These are phyloP conservation scores for Pteria penguin DNA, from an alignment of 2,888 invertebrate species.

Conservation along the genomic window DNA sequence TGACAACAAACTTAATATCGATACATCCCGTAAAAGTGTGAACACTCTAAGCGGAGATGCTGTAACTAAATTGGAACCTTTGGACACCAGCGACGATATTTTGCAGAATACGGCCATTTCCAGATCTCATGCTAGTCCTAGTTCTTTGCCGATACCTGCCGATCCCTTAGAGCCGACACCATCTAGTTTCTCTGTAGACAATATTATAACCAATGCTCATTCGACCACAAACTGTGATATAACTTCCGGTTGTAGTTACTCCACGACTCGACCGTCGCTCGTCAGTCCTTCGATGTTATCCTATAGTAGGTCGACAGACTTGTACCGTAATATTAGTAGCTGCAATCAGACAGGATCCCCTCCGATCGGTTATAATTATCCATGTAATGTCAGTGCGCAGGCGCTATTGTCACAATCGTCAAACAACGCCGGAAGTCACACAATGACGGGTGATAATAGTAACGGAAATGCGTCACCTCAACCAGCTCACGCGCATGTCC, in stretches of 20 bases:
- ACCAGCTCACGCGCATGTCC: slow-evolving; percentile 57
- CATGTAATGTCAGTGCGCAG: slow-evolving; percentile 60
- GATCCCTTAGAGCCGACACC: slow-evolving; percentile 63
- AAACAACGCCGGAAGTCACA: slow-evolving; percentile 19
- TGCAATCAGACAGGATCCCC: slow-evolving; percentile 60
- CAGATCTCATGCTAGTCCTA: slow-evolving; percentile 56
- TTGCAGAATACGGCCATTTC: slow-evolving; percentile 23
- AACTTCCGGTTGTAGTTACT: slow-evolving; percentile 53
- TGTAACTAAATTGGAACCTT: slow-evolving; percentile 69
- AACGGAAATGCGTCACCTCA: slow-evolving; percentile 58
- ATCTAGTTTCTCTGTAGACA: slow-evolving; percentile 74
- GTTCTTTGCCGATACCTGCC: slow-evolving; percentile 66
- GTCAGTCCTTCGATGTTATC: slow-evolving; percentile 69
- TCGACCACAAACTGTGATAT: slow-evolving; percentile 57
- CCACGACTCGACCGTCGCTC: slow-evolving; percentile 60
- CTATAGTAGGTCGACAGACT: slow-evolving; percentile 63
- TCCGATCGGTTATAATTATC: slow-evolving; percentile 59
- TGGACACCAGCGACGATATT: slow-evolving; percentile 66
- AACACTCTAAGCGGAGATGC: slow-evolving; percentile 29
- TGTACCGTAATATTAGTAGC: slow-evolving; percentile 65
- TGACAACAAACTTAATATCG: slow-evolving; percentile 40
- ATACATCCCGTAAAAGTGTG: slow-evolving; percentile 31
- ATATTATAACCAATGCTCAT: slow-evolving; percentile 71
- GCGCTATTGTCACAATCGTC: slow-evolving; percentile 45
- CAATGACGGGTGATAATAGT: slow-evolving; percentile 46